Evolutionary conservation across 2,113 vertebrate species (phyloP).

Genomic region (Natator depressus): DNA sequence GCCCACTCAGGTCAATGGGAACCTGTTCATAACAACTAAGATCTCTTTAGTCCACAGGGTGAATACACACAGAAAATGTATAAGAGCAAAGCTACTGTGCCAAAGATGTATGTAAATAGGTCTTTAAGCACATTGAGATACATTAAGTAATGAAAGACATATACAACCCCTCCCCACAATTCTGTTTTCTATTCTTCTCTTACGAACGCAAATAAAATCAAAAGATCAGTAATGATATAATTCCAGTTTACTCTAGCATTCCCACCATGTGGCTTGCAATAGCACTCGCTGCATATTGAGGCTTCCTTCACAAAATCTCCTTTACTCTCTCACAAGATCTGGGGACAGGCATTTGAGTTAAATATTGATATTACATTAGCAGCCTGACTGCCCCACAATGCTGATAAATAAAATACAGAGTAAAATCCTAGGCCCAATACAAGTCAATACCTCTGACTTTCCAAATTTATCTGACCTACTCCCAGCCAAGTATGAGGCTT

Average conservation of each 20-base stretch:
- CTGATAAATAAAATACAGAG: neutral
- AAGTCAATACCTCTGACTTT: neutral
- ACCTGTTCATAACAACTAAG: neutral
- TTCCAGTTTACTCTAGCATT: neutral
- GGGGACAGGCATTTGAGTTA: neutral
- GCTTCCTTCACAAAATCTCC: neutral
- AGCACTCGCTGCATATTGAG: neutral
- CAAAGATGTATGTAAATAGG: neutral
- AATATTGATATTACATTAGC: fast-evolving
- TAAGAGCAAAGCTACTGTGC: neutral
- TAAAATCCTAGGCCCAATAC: neutral
- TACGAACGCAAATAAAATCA: neutral
- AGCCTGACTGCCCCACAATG: fast-evolving
- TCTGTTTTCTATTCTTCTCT: neutral
- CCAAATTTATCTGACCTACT: fast-evolving
- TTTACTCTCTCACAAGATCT: neutral
- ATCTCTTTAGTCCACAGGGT: neutral
- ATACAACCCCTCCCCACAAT: neutral
- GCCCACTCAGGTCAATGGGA: neutral
- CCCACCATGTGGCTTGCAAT: fast-evolving
- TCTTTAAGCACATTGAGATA: neutral
- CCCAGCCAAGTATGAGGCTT: neutral
- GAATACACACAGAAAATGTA: neutral
- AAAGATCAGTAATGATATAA: neutral
- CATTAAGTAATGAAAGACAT: neutral